A percentile compares a stretch with the other conserved stretches of the same genome.
These are phyloP conservation scores for Teleiodes luculella DNA, from an alignment of 2,888 invertebrate species.

Conservation along the genomic window DNA sequence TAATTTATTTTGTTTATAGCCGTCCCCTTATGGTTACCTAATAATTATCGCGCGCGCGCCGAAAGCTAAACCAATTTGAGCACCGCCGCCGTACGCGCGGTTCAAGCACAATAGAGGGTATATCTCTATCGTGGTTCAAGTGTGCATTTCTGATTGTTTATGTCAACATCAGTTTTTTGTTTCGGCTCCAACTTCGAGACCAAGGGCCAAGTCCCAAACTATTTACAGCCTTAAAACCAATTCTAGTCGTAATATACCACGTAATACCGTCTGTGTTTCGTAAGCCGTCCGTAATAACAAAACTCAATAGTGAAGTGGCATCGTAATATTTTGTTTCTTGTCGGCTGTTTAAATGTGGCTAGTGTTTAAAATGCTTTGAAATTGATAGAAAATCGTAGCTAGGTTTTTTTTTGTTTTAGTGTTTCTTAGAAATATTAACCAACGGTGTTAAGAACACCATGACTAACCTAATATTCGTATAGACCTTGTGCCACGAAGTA, in stretches of 20 bases:
- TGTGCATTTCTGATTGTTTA: conserved; percentile 65
- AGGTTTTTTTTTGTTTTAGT: too few species aligned
- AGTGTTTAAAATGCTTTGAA: background rate
- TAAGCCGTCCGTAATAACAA: conserved; percentile 16
- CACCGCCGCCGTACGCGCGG: conserved; percentile 42
- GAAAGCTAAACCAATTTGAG: conserved; percentile 66
- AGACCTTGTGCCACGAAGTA: background rate
- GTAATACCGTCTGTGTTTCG: conserved; percentile 10
- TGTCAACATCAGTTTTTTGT: conserved; percentile 64
- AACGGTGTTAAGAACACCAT: too few species aligned
- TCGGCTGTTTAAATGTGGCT: background rate
- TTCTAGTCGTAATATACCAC: conserved; percentile 7
- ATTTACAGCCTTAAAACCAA: conserved; percentile 42
- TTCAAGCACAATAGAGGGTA: too few species aligned
- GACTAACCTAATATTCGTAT: too few species aligned
- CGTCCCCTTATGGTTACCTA: conserved; percentile 64
- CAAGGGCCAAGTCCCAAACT: conserved; percentile 42
- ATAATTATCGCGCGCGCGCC: conserved; percentile 70
- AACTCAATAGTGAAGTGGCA: conserved; percentile 25
- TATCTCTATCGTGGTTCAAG: conserved; percentile 59
- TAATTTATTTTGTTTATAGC: conserved; percentile 68
- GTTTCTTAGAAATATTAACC: too few species aligned
- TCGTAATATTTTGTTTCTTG: conserved; percentile 16
- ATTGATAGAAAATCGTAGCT: background rate
- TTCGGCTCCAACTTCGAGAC: conserved; percentile 22